Conservation (phyloP, 2,888 invertebrate genomes). For the Clepsis dumicolana region DNA sequence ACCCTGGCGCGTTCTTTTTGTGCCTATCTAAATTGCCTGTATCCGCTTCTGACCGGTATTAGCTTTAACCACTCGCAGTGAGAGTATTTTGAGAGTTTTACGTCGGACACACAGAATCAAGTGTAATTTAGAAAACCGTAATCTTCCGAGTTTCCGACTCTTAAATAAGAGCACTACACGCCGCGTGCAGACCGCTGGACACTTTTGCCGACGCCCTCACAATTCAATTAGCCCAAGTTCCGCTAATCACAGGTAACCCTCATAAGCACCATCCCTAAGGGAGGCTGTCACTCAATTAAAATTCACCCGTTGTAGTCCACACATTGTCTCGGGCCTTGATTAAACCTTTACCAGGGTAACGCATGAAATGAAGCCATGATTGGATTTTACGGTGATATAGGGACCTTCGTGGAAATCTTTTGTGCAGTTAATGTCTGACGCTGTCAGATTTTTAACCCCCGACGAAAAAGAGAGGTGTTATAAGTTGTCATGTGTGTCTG, state of each 20-base stretch:
- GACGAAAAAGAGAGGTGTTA: no score
- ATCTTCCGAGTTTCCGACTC: not conserved
- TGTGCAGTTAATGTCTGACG: slow-evolving; percentile 33
- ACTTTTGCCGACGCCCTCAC: slow-evolving; percentile 2
- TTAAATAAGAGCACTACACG: not conserved
- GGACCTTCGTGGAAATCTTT: slow-evolving; percentile 56
- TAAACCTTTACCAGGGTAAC: slow-evolving; percentile 61
- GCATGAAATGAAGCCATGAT: slow-evolving; percentile 60
- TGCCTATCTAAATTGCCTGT: no score
- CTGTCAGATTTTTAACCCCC: not conserved
- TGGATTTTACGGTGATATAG: slow-evolving; percentile 70
- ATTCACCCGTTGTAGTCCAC: slow-evolving; percentile 61
- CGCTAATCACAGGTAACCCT: slow-evolving; percentile 41
- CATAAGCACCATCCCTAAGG: slow-evolving; percentile 42
- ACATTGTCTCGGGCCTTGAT: slow-evolving; percentile 63
- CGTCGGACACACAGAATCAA: not conserved
- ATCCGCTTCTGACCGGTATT: no score
- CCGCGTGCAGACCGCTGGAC: not conserved
- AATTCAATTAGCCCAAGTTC: slow-evolving; percentile 38
- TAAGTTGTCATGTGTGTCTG: no score
- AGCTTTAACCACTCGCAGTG: no score
- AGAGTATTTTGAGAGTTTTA: not conserved
- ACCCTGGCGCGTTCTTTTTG: no score
- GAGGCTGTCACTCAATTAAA: slow-evolving; percentile 59
- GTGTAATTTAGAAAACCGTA: not conserved